Base-by-base conservation (phyloP, 1,140 invertebrate genomes). In the Bursaphelenchus mucronatus region DNA sequence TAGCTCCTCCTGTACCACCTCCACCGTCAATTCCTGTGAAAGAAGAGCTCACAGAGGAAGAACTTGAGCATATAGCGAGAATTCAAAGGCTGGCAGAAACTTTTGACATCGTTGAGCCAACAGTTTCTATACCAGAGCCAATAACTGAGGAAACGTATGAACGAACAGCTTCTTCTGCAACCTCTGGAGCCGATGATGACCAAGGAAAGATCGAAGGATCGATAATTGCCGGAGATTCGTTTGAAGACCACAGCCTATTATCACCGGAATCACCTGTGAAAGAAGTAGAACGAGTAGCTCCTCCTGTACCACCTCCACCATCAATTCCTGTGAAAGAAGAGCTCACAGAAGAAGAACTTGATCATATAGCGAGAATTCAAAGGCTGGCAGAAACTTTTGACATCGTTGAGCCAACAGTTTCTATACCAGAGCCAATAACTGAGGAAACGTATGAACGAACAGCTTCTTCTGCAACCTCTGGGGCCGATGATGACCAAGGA, bases 311-410 rank as follows among this genome's bases (percentile, higher is more conserved):
- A 3, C 30, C 13, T n/a, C 54, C 13, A 44, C 54, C 54, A 6
- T 15, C 39, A 55, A 44, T n/a, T 15, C 13, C 54, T 15, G 57
- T 7, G 3, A 43, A 70, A 63, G 43, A 39, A 6, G 13, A 46
- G 39, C 30, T 67, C 10, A 67, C 65, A 8, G 19, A 53, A n/a
- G 65, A 67, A 62, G 65, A 67, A 44, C 17, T 67, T 6, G 47
- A 61, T 0, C 65, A 68, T 17, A 68, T 68, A 15, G 70, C n/a
- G n/a, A 15, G 63, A 15, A 73, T 68, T 11, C n/a, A 67, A 55
- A 21, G 30, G 58, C 39, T 66, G 58, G 63, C 63, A 6, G 59
- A 66, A 41, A 9, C 45, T 44, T 10, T 57, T 30, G 55, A 57
- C n/a, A 11, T 4, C 4, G 52, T 43, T 9, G n/a, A 58, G 13